Conservation (phyloP, 1,140 invertebrate species). For the Drosophila bifasciata region DNA sequence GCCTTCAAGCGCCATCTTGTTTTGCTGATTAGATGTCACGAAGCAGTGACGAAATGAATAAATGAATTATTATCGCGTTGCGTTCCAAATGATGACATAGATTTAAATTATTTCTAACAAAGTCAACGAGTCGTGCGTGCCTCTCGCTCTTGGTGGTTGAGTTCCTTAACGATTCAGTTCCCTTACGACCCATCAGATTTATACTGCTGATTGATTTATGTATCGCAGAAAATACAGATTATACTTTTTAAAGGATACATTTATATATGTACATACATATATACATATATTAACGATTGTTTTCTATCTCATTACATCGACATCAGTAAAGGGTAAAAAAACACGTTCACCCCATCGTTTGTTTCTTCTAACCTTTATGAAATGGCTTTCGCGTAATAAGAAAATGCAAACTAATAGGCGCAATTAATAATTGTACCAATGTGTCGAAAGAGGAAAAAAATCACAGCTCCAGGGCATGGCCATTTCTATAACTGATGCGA, state of each 20-base stretch:
- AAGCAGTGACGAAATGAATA: slow-evolving; percentile 67
- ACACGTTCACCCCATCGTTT: neutral
- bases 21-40: slow-evolving; percentile 76
- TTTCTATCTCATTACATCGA: too few relatives aligned
- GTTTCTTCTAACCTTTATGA: slow-evolving; percentile 14
- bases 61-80: slow-evolving; percentile 77
- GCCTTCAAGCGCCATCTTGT: slow-evolving; percentile 11
- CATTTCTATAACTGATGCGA: too few relatives aligned
- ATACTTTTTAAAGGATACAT: slow-evolving; percentile 28
- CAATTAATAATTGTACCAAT: slow-evolving; percentile 56
- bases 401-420: slow-evolving; percentile 51
- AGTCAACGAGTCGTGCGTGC: slow-evolving; percentile 70
- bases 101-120: slow-evolving; percentile 80
- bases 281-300: too few relatives aligned
- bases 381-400: slow-evolving; percentile 37
- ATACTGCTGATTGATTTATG: slow-evolving; percentile 69
- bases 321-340: neutral
- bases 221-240: slow-evolving; percentile 52
- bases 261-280: too few relatives aligned
- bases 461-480: slow-evolving; percentile 22
- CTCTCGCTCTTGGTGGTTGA: neutral
- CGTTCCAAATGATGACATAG: slow-evolving; percentile 75
- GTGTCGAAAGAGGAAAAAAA: neutral
- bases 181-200: slow-evolving; percentile 34
- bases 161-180: slow-evolving; percentile 12